Percentiles rank a stretch among this genome's conserved stretches.
Conservation (phyloP, 2,888 invertebrate genomes). For the Phalera bucephala region DNA sequence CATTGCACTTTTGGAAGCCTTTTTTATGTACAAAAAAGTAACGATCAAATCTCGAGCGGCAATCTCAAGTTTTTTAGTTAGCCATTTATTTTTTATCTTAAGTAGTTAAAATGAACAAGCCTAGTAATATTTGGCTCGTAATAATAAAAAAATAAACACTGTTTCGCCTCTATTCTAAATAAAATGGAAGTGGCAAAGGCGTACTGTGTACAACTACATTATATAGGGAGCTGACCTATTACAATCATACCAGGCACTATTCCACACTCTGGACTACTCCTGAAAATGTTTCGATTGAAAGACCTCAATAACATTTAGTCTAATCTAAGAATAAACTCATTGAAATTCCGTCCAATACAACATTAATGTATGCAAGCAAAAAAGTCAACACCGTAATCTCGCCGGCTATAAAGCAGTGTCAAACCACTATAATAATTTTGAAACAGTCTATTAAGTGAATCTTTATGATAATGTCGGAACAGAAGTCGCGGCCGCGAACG, state of each 20-base stretch:
- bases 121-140: too few relatives aligned
- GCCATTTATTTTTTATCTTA: slow-evolving; percentile 39
- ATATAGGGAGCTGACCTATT: too few relatives aligned
- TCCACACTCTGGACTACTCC: too few relatives aligned
- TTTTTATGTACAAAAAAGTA: slow-evolving; percentile 48
- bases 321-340: too few relatives aligned
- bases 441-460: slow-evolving; percentile 82
- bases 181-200: too few relatives aligned
- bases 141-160: too few relatives aligned
- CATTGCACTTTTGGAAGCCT: slow-evolving; percentile 47
- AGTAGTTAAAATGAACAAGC: slow-evolving; percentile 34
- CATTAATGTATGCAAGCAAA: slow-evolving; percentile 53
- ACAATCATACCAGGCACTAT: too few relatives aligned
- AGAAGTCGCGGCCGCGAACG: slow-evolving; percentile 77
- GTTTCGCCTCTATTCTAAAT: too few relatives aligned
- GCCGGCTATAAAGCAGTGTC: slow-evolving; percentile 67
- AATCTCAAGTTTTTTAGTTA: slow-evolving; percentile 56
- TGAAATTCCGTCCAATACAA: slow-evolving; percentile 46
- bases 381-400: slow-evolving; percentile 62
- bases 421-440: slow-evolving; percentile 76
- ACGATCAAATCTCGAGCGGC: slow-evolving; percentile 46
- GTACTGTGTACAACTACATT: too few relatives aligned
- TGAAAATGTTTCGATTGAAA: too few relatives aligned
- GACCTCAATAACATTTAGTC: too few relatives aligned
- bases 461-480: slow-evolving; percentile 79